phyloP scores from a whole-genome alignment of 2,113 vertebrate genomes.

The Festucalex cinctus region DNA sequence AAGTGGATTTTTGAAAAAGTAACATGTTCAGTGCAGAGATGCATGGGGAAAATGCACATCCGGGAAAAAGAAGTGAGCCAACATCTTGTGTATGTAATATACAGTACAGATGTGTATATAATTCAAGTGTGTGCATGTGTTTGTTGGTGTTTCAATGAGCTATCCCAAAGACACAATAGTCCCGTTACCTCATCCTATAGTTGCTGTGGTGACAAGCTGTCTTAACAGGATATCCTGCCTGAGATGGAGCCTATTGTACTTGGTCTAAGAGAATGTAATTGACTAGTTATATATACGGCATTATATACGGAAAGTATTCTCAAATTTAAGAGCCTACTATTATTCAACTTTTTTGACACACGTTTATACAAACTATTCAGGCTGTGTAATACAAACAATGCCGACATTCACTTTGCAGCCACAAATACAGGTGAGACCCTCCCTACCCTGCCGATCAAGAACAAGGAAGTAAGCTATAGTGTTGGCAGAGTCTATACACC shows the following conservation, averaged over 20 bases:
- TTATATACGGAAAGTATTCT: constrained; percentile 66
- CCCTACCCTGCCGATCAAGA: constrained; percentile 55
- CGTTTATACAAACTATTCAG: neutral
- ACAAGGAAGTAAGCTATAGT: constrained; percentile 66
- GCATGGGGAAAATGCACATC: neutral
- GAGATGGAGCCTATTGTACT: constrained; percentile 62
- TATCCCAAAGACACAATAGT: constrained; percentile 14
- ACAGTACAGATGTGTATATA: neutral
- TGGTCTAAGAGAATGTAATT: constrained; percentile 59
- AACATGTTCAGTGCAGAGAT: neutral
- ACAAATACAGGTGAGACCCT: constrained; percentile 26
- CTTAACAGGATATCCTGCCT: constrained; percentile 74
- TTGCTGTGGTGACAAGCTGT: constrained; percentile 66
- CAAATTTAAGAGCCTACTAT: constrained; percentile 29
- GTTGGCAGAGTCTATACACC: constrained; percentile 59
- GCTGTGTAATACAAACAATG: constrained; percentile 15
- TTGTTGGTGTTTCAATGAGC: constrained; percentile 4
- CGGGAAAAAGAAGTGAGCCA: neutral
- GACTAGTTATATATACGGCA: constrained; percentile 42
- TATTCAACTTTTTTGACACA: constrained; percentile 54
- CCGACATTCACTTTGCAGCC: neutral
- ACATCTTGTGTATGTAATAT: neutral
- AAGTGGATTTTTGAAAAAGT: neutral
- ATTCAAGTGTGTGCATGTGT: neutral
- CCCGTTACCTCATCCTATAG: constrained; percentile 31